A percentile compares a stretch with the other conserved stretches of the same genome.
These are phyloP conservation scores for Masnerella sp. DNA, from an alignment of 2,888 invertebrate genomes.

Conservation along the genomic window DNA sequence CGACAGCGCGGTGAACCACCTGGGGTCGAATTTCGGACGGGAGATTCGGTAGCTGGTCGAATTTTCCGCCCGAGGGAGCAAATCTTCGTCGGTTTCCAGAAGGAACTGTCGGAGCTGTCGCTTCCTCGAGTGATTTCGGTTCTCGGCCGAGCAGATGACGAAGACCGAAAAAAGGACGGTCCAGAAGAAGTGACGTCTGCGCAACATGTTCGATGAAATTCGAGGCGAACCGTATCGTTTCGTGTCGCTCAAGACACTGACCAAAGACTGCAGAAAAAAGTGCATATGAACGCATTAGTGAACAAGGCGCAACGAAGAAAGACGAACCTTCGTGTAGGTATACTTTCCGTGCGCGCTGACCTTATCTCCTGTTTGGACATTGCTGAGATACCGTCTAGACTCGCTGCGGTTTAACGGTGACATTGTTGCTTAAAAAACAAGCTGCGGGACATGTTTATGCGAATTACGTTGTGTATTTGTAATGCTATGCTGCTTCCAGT, in stretches of 20 bases:
- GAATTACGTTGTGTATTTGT: constrained; percentile 11
- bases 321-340: constrained; percentile 44
- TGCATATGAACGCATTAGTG: constrained; percentile 62
- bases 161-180: constrained; percentile 18
- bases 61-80: constrained; percentile 3
- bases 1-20: constrained; percentile 64
- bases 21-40: constrained; percentile 51
- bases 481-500: constrained; percentile 10
- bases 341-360: constrained; percentile 65
- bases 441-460: constrained; percentile 24
- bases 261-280: constrained; percentile 63
- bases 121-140: neutral
- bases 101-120: constrained; percentile 6
- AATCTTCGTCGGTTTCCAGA: constrained; percentile 10
- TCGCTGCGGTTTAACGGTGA: constrained; percentile 38
- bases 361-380: constrained; percentile 71
- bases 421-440: constrained; percentile 29
- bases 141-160: constrained; percentile 4
- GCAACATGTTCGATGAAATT: constrained; percentile 23
- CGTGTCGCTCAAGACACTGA: constrained; percentile 65
- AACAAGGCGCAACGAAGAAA: constrained; percentile 63
- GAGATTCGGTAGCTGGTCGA: constrained; percentile 3
- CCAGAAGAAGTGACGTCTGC: constrained; percentile 21
- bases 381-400: constrained; percentile 63
- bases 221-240: constrained; percentile 56